Conservation (phyloP, 2,113 vertebrate genomes). For the Epinephelus cyanopodus region DNA sequence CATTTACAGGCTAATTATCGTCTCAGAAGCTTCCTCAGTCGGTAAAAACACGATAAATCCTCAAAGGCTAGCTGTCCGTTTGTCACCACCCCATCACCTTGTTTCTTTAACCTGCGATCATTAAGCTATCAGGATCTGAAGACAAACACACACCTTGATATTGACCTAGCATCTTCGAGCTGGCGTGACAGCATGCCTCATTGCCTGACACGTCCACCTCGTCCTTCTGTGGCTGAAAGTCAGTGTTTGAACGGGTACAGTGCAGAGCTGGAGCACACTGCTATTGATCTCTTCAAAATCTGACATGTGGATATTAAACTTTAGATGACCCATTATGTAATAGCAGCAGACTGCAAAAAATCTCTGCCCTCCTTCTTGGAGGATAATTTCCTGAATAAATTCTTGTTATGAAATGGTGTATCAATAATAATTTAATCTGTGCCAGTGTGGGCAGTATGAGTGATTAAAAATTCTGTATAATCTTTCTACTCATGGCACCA, state of each 20-base stretch:
- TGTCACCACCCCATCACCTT: constrained; percentile 40
- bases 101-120: constrained; percentile 54
- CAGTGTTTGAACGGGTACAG: constrained; percentile 19
- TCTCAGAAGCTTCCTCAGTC: constrained; percentile 41
- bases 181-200: constrained; percentile 34
- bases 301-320: constrained; percentile 31
- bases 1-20: constrained; percentile 70
- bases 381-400: background rate
- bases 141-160: constrained; percentile 26
- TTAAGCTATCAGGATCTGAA: constrained; percentile 52
- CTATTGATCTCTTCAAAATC: constrained; percentile 47
- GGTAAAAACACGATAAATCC: constrained; percentile 57
- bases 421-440: constrained; percentile 8
- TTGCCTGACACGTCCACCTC: constrained; percentile 36
- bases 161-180: constrained; percentile 23
- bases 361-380: constrained; percentile 2
- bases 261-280: constrained; percentile 32
- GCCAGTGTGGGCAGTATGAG: background rate
- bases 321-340: constrained; percentile 22
- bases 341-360: background rate
- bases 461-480: background rate
- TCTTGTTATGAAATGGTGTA: background rate
- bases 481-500: background rate
- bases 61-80: constrained; percentile 31
- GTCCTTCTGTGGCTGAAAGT: constrained; percentile 1